Conservation (phyloP, 2,113 vertebrate genomes). For the Lota lota region DNA sequence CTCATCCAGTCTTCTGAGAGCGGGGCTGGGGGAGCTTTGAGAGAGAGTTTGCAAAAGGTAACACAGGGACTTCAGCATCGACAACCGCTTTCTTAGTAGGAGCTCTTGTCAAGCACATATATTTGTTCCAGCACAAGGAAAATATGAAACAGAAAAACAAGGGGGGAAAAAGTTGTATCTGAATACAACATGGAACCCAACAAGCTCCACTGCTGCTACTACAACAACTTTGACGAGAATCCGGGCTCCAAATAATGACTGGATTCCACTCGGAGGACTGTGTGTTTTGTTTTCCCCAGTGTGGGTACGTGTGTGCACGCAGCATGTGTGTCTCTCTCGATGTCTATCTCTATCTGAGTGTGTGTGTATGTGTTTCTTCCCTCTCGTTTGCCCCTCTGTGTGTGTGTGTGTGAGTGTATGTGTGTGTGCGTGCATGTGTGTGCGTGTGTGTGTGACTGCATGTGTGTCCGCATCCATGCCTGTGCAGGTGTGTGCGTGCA, state of each 20-base stretch:
- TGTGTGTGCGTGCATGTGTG: background rate
- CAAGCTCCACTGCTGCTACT: slow-evolving; percentile 66
- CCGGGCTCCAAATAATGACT: slow-evolving; percentile 70
- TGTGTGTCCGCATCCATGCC: background rate
- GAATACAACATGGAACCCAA: slow-evolving; percentile 72
- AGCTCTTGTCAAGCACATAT: slow-evolving; percentile 77
- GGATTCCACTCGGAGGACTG: slow-evolving; percentile 52
- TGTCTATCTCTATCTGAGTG: no score
- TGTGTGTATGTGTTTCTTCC: no score
- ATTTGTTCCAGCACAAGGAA: slow-evolving; percentile 73
- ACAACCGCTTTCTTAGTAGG: slow-evolving; percentile 80
- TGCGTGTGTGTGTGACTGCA: slow-evolving; percentile 5
- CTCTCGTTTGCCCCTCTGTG: no score
- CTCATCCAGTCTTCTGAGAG: slow-evolving; percentile 73
- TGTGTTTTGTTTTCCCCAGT: slow-evolving; percentile 50
- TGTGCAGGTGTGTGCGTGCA: slow-evolving; percentile 18
- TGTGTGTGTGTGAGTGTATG: background rate
- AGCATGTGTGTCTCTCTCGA: no score
- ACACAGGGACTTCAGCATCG: slow-evolving; percentile 77
- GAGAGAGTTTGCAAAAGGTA: slow-evolving; percentile 79
- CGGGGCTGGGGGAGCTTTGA: slow-evolving; percentile 73
- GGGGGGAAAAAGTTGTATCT: slow-evolving; percentile 68
- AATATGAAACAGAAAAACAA: slow-evolving; percentile 71
- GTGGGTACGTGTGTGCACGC: no score
- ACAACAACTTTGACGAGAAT: slow-evolving; percentile 67